Base-by-base conservation (phyloP, 2,113 vertebrate genomes). In the Garra rufa region DNA sequence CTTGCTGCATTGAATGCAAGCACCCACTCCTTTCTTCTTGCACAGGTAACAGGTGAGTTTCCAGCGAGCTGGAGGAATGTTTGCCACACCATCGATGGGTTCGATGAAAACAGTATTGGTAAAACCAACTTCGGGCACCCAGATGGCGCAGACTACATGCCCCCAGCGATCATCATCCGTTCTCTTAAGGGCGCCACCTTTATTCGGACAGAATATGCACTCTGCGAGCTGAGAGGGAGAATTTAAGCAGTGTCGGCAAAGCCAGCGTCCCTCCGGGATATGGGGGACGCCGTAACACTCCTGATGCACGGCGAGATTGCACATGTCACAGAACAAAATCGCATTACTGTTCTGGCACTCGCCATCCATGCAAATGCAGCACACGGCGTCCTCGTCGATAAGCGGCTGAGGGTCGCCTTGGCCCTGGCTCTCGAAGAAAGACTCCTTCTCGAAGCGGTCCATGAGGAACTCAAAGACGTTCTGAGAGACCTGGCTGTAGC, bases 231-330 rank as follows among this genome's bases (percentile, higher is more conserved):
- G 94, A 4, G 96, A 93, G 7, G 97, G 96, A 69, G 96, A 94
- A 94, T 99, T 98, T 80, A 97, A 92, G 92, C 98, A 99, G 88
- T 96, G 97, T 1, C 98, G 96, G 89, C 98, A 99, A 65, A 99
- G 94, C 98, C 98, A 99, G 91, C 97, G 98, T 79, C 98, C 98
- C 92, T 99, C 98, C 0, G 98, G 98, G 90, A 99, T 96, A 91
- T 99, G 97, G 88, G 98, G 98, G 89, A 99, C 98, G 2, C 98
- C 98, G 1, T 99, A 99, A 91, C 98, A 99, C 94, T 99, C 98
- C 93, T 99, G 98, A 92, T 99, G 98, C 85, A 99, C 98, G 0
- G 98, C 97, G 81, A 99, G 95, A 88, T 99, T 99, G 92, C 98
- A 99, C 89, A 97, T 92, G 93, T 99, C 98, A 1, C 98, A 99